Conservation (phyloP, 2,797 vertebrate species). For the Euphonia xanthogaster region DNA sequence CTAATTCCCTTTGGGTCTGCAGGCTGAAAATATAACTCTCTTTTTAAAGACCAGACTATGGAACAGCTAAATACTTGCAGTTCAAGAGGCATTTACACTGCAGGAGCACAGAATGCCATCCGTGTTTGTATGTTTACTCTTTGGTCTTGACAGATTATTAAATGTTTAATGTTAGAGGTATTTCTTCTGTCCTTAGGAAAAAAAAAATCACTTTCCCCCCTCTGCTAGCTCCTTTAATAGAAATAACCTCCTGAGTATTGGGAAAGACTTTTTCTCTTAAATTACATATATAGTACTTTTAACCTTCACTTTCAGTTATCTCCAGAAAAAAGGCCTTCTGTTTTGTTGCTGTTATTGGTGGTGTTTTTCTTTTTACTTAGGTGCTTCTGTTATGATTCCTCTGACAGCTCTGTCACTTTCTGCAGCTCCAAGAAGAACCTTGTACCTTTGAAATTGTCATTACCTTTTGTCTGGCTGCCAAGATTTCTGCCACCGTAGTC, state of each 20-base stretch:
- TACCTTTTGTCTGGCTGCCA: constrained; percentile 59
- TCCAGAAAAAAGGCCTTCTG: background rate
- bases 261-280: background rate
- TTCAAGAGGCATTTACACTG: constrained; percentile 12
- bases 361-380: background rate
- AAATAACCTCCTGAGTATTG: background rate
- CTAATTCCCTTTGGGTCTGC: background rate
- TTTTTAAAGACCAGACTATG: background rate
- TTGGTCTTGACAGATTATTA: background rate
- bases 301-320: background rate
- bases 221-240: background rate
- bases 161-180: constrained; percentile 33
- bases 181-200: constrained; percentile 2
- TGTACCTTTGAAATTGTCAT: constrained; percentile 68
- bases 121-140: constrained; percentile 34
- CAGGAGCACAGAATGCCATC: constrained; percentile 11
- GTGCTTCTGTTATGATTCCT: constrained; percentile 22
- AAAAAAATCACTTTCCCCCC: background rate
- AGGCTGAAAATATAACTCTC: background rate
- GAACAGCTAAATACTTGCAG: background rate
- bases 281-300: background rate
- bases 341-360: background rate
- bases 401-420: constrained; percentile 50
- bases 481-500: background rate
- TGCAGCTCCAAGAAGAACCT: constrained; percentile 20